phyloP scores from a whole-genome alignment of 2,113 vertebrate species.

The Ploceus nigricollis region DNA sequence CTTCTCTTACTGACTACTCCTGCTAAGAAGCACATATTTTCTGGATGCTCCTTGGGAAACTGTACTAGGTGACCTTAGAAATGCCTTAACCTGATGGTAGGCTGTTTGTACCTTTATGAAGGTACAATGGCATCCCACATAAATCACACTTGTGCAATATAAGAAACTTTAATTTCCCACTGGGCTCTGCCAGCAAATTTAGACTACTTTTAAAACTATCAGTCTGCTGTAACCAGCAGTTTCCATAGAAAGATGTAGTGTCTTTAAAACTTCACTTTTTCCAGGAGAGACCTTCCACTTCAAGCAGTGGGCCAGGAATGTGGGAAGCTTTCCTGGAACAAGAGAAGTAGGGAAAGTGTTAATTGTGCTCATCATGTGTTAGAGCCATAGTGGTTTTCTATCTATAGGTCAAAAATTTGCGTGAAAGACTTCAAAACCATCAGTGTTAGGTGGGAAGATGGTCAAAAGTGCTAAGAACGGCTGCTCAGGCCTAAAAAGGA shows the following conservation, averaged over 20 bases:
- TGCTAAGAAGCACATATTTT: not conserved
- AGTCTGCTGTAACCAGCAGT: not conserved
- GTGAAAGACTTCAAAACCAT: not conserved
- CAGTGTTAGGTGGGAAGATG: not conserved
- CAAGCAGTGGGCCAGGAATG: not conserved
- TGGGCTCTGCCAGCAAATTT: not conserved
- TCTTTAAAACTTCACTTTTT: not conserved
- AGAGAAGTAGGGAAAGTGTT: not conserved
- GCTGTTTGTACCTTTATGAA: not conserved
- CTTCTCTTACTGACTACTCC: not conserved
- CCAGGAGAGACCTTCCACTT: not conserved
- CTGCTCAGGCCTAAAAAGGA: not conserved
- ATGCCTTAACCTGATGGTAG: not conserved
- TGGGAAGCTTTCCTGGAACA: not conserved
- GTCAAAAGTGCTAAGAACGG: not conserved
- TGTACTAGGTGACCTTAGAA: not conserved
- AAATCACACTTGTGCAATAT: not conserved
- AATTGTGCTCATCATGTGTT: accelerated
- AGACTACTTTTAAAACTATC: not conserved
- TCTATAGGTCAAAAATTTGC: not conserved
- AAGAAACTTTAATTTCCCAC: not conserved
- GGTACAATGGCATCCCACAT: not conserved
- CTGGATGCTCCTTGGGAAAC: not conserved
- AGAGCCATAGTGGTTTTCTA: not conserved
- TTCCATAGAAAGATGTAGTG: not conserved